phyloP scores from a whole-genome alignment of 2,797 vertebrate species.

The Sphenodon punctatus region DNA sequence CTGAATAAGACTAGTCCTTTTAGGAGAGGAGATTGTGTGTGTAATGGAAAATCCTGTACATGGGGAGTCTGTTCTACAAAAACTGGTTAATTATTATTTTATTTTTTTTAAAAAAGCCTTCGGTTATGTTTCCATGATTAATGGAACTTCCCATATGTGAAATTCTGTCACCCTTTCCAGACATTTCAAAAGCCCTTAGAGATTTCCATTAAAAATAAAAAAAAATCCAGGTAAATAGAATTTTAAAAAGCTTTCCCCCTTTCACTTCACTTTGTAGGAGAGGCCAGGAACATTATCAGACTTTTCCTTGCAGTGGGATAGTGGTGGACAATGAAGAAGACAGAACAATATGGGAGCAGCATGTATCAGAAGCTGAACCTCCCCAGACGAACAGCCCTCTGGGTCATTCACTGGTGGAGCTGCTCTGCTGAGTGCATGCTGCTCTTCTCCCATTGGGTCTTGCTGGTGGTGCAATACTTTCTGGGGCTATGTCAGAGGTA shows the following conservation, averaged over 20 bases:
- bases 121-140: constrained; percentile 64
- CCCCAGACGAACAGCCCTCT: no score
- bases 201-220: background rate
- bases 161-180: constrained; percentile 57
- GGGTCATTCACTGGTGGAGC: no score
- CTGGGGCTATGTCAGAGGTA: no score
- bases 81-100: constrained; percentile 55
- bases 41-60: constrained; percentile 63
- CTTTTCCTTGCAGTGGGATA: no score
- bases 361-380: no score
- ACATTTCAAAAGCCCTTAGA: constrained; percentile 31
- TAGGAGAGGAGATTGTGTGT: constrained; percentile 44
- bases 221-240: constrained; percentile 20
- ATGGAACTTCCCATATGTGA: constrained; percentile 49
- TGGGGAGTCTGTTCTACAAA: constrained; percentile 42
- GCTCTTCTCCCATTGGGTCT: no score
- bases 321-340: no score
- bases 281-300: no score
- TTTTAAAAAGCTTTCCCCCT: constrained; percentile 20
- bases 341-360: no score
- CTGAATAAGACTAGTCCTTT: constrained; percentile 36
- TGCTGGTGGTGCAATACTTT: no score
- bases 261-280: background rate
- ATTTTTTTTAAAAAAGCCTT: constrained; percentile 56
- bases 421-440: no score